Evolutionary conservation across 2,888 invertebrate genomes (phyloP).

Genomic region (Gnatocerus cornutus): DNA sequence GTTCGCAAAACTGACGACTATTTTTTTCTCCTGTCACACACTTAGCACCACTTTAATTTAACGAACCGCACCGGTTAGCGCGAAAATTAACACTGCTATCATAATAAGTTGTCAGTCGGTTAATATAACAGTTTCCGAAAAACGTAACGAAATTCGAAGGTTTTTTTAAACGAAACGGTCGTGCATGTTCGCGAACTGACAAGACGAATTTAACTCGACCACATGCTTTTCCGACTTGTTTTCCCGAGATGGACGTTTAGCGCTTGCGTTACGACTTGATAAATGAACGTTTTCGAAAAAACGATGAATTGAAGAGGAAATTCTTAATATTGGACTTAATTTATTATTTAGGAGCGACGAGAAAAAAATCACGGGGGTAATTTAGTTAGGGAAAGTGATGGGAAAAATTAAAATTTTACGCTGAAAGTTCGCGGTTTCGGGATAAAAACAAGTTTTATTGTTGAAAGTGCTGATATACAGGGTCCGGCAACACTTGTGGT

Average conservation of each 20-base stretch:
- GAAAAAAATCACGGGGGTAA: too few relatives aligned
- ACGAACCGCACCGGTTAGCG: neutral
- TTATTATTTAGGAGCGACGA: slow-evolving; percentile 15
- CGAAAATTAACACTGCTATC: slow-evolving; percentile 17
- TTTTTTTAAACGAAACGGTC: slow-evolving; percentile 31
- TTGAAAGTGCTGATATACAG: too few relatives aligned
- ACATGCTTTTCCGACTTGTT: slow-evolving; percentile 47
- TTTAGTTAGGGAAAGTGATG: too few relatives aligned
- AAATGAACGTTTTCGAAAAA: slow-evolving; percentile 40
- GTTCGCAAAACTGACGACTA: neutral
- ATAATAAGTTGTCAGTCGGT: slow-evolving; percentile 6
- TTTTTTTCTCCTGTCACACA: slow-evolving; percentile 1
- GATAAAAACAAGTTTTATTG: too few relatives aligned
- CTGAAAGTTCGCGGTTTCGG: too few relatives aligned
- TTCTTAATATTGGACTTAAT: slow-evolving; percentile 24
- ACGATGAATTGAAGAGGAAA: slow-evolving; percentile 20
- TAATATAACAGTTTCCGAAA: slow-evolving; percentile 17
- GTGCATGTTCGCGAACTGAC: slow-evolving; percentile 44
- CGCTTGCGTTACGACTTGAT: slow-evolving; percentile 49
- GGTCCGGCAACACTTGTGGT: too few relatives aligned
- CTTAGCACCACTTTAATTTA: slow-evolving; percentile 6
- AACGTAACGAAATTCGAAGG: slow-evolving; percentile 11
- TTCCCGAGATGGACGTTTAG: slow-evolving; percentile 41
- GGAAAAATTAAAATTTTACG: too few relatives aligned
- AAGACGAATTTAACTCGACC: slow-evolving; percentile 46